Conservation (phyloP, 2,888 invertebrate genomes). For the Gerris lacustris region DNA sequence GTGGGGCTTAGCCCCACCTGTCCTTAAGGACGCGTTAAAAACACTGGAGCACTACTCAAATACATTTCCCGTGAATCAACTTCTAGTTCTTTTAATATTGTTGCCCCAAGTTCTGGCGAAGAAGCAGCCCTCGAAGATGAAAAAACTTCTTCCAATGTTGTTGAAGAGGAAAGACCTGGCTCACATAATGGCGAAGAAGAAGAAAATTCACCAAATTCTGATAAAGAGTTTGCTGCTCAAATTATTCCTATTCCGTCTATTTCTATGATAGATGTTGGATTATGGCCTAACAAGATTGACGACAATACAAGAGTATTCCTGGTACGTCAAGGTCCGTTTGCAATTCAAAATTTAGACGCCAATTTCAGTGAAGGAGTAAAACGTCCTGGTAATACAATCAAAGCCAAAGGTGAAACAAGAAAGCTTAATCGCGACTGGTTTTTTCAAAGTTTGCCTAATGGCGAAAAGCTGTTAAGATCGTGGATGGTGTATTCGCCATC, state of each 20-base stretch:
- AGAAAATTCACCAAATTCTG: neutral
- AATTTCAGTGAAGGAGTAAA: neutral
- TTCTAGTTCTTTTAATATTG: slow-evolving; percentile 3
- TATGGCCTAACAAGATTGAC: slow-evolving; percentile 3
- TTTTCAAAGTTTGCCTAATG: slow-evolving; percentile 2
- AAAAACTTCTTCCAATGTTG: neutral
- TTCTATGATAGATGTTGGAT: neutral
- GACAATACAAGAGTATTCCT: slow-evolving; percentile 3
- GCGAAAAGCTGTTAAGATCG: slow-evolving; percentile 2
- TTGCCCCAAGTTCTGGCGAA: neutral
- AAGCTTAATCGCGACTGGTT: neutral
- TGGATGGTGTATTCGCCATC: neutral
- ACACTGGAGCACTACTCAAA: slow-evolving; percentile 3
- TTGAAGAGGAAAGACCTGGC: neutral
- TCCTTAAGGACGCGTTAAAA: no score
- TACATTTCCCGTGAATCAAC: neutral
- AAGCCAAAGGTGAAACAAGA: slow-evolving; percentile 5
- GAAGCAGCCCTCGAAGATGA: slow-evolving; percentile 1
- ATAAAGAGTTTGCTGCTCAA: neutral
- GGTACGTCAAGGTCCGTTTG: slow-evolving; percentile 1
- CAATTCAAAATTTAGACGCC: slow-evolving; percentile 1
- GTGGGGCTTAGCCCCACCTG: no score
- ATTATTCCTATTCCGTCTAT: slow-evolving; percentile 2
- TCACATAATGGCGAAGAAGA: neutral
- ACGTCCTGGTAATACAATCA: slow-evolving; percentile 1